A percentile compares a stretch with the other conserved stretches of the same genome.
phyloP scores from a whole-genome alignment of 2,888 invertebrate genomes.

The Stenchaetothrips biformis region DNA sequence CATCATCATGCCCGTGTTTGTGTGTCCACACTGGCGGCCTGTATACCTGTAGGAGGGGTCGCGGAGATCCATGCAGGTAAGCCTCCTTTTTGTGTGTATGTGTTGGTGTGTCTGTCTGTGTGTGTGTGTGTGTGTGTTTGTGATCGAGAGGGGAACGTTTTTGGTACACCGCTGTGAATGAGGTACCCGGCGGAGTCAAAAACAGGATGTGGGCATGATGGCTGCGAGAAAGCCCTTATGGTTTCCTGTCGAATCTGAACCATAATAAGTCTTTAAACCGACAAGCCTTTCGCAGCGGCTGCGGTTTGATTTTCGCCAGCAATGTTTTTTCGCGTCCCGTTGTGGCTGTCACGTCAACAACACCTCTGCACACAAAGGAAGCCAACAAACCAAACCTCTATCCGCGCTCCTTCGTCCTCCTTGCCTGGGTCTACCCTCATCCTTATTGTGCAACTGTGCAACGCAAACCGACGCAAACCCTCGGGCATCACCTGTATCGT shows the following conservation, averaged over 20 bases:
- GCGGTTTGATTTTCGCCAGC: not conserved
- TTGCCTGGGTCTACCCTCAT: not conserved
- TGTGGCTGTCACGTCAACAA: not conserved
- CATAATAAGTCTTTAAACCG: too few species aligned
- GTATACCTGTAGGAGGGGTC: conserved; percentile 3
- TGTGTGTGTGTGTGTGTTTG: too few species aligned
- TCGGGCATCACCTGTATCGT: conserved; percentile 10
- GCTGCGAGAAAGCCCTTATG: too few species aligned
- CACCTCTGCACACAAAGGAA: conserved; percentile 10
- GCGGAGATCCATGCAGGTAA: not conserved
- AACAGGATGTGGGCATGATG: too few species aligned
- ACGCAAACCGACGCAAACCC: too few species aligned
- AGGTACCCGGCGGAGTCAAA: too few species aligned
- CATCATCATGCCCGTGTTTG: conserved; percentile 3
- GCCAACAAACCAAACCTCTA: conserved; percentile 15
- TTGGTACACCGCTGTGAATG: too few species aligned
- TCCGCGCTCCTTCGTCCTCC: not conserved
- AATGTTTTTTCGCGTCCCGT: not conserved
- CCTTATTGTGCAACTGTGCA: conserved; percentile 21
- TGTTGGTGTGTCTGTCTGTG: too few species aligned
- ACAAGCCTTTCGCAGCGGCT: too few species aligned
- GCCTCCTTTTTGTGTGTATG: not conserved
- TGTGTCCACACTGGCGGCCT: conserved; percentile 4
- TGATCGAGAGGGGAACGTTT: too few species aligned
- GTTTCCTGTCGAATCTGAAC: too few species aligned